Evolutionary conservation across 1,140 invertebrate genomes (phyloP).

Genomic region (Sesamia nonagrioides): DNA sequence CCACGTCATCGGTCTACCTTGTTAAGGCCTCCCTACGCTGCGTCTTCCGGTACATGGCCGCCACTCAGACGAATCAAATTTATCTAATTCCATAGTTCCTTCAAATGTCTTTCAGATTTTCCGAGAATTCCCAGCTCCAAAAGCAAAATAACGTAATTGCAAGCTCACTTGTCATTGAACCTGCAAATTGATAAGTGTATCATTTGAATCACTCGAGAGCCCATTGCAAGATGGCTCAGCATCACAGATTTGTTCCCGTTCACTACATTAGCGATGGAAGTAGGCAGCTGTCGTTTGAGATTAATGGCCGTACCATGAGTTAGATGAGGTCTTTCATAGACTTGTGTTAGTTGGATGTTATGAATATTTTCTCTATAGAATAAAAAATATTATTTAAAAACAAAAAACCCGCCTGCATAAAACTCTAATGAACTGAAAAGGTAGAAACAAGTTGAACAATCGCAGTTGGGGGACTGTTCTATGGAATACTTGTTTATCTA

Average conservation of each 20-base stretch:
- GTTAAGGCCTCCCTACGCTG: no score
- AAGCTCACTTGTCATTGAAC: conserved; percentile 3
- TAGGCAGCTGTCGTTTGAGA: conserved; percentile 54
- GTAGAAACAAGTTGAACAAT: no score
- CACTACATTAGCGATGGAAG: conserved; percentile 65
- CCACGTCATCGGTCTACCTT: no score
- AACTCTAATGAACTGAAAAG: no score
- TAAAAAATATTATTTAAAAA: no score
- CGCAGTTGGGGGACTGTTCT: no score
- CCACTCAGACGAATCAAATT: no score
- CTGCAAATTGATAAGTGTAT: conserved; percentile 26
- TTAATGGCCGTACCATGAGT: conserved; percentile 51
- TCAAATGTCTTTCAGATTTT: background rate
- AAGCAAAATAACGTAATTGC: background rate
- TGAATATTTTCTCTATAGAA: background rate
- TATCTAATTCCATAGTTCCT: background rate
- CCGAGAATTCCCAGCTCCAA: background rate
- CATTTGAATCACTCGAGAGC: conserved; percentile 21
- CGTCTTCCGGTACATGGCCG: no score
- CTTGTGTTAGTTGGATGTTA: background rate
- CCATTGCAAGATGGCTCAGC: conserved; percentile 53
- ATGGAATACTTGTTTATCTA: no score
- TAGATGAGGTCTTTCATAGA: background rate
- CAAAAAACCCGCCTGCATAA: no score
- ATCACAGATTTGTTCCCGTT: conserved; percentile 65